Evolutionary conservation across 2,797 vertebrate genomes (phyloP), one percentile per base, ranked within the genome.

Genomic region (Pseudochromis fuscus): DNA sequence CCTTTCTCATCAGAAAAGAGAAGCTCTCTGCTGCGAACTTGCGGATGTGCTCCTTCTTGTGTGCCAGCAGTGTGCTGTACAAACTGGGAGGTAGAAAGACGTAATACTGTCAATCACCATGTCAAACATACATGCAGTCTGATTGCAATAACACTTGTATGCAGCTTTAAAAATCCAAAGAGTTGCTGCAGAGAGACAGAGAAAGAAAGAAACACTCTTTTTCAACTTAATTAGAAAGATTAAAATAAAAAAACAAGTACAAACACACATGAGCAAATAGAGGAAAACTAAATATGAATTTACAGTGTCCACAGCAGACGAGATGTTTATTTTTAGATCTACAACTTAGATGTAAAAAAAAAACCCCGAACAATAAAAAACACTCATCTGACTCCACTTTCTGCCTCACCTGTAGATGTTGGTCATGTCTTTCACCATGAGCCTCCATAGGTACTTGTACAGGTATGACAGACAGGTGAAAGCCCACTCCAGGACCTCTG

Each of bases 1-100:
- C 98, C 95, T 99, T 99, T 90, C 98, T 96, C 96, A 99, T 97
- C 73, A 99, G 77, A 88, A 98, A 99, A 37, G 97, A 96, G 91
- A 99, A 99, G 83, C 98, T 99, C 91, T 99, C 98, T 0, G 98
- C 98, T 72, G 98, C 97, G 91, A 99, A 99, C 69, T 95, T 97
- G 86, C 97, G 95, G 89, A 99, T 97, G 86, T 99, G 97, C 27
- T 95, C 94, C 74, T 98, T 98, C 82, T 95, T 96, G 92, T 99
- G 98, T 50, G 93, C 96, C 93, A 99, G 81, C 23, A 99, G 90
- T 30, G 93, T 95, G 88, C 98, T 99, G 90, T 98, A 98, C 72
- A 99, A 87, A 72, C 98, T 99, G 85, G 4, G 77, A 6, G 38
- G 67, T 69, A 28, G 67, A 71, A 28, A 48, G 3, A 23, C 9